phyloP scores from a whole-genome alignment of 2,888 invertebrate species.

The Autographa pulchrina region DNA sequence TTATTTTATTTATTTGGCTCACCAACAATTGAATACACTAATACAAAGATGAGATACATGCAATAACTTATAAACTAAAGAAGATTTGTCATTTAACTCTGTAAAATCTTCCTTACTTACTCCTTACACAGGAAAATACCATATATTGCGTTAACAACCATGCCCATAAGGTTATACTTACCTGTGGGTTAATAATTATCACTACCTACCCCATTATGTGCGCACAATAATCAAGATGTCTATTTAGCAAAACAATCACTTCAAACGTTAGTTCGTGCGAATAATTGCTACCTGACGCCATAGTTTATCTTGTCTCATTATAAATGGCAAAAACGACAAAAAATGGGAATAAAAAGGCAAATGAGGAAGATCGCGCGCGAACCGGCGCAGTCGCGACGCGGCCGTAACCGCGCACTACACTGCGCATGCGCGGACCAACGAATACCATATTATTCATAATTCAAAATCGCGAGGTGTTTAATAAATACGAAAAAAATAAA shows the following conservation, averaged over 20 bases:
- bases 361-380: constrained; percentile 64
- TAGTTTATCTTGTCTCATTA: constrained; percentile 49
- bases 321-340: constrained; percentile 57
- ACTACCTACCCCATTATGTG: background rate
- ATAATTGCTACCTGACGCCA: constrained; percentile 61
- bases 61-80: too few relatives aligned
- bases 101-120: too few relatives aligned
- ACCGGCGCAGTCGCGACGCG: constrained; percentile 72
- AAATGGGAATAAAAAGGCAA: constrained; percentile 59
- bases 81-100: too few relatives aligned
- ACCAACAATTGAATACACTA: too few relatives aligned
- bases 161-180: background rate
- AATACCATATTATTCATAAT: constrained; percentile 51
- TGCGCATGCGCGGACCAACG: constrained; percentile 62
- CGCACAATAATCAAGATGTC: constrained; percentile 20
- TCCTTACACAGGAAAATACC: too few relatives aligned
- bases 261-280: constrained; percentile 62
- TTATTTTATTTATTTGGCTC: too few relatives aligned
- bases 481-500: background rate
- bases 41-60: too few relatives aligned
- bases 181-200: too few relatives aligned
- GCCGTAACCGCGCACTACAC: constrained; percentile 69
- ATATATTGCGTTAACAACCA: background rate
- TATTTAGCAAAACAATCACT: constrained; percentile 31
- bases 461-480: constrained; percentile 27